Evolutionary conservation across 30 jellyfish, hydroid and myxozoan genomes (phyloP).

Genomic region (Mastigias papua): DNA sequence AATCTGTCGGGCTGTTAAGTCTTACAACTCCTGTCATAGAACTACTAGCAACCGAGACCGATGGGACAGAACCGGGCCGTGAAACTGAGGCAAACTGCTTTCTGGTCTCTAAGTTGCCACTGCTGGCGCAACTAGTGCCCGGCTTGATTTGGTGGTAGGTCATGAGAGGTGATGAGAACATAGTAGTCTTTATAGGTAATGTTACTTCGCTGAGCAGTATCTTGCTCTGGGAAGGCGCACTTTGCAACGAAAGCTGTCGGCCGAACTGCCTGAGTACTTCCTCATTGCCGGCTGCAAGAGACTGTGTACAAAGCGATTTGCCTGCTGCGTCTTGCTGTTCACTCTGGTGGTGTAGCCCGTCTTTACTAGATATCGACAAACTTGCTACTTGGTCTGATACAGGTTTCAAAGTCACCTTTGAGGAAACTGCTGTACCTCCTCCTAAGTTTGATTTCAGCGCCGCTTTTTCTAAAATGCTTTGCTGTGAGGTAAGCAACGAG

Average conservation of each 20-base stretch:
- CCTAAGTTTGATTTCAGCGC: constrained; percentile 6
- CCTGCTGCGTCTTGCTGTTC: not conserved
- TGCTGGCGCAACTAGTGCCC: not conserved
- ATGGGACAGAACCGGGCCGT: not conserved
- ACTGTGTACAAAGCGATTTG: not conserved
- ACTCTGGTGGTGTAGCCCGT: not conserved
- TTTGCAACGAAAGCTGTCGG: constrained; percentile 25
- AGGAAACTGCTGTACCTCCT: not conserved
- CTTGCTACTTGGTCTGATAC: not conserved
- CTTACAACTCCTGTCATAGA: not conserved
- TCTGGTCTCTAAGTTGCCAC: not conserved
- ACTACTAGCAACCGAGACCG: not conserved
- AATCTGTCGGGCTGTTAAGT: not conserved
- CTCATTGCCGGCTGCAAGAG: not conserved
- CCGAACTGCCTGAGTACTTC: constrained; percentile 35
- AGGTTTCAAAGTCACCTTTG: too few species aligned
- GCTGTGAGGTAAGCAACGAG: not conserved
- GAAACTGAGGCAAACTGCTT: not conserved
- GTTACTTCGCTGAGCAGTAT: constrained; percentile 24
- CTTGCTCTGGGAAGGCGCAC: constrained; percentile 15
- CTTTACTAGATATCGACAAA: not conserved
- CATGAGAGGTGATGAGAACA: constrained; percentile 47
- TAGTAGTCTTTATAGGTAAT: constrained; percentile 5
- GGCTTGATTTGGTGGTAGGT: constrained; percentile 19
- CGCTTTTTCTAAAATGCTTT: constrained; percentile 25